Percentiles rank a stretch among this genome's conserved stretches.
These are phyloP conservation scores for Clangula hyemalis DNA, from an alignment of 2,797 vertebrate genomes.

Conservation along the genomic window DNA sequence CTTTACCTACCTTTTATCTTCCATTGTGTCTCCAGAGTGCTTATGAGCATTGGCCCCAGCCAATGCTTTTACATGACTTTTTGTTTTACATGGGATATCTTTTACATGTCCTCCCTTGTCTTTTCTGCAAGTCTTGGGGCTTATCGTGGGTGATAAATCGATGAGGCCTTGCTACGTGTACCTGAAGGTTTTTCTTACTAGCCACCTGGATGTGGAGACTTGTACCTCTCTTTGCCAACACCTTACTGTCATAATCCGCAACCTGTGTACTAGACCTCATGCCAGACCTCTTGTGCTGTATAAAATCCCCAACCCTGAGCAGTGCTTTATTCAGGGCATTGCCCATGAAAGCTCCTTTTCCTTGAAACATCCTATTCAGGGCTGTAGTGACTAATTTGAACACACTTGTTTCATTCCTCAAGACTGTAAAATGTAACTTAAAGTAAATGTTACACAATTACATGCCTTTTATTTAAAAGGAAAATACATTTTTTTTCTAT, in stretches of 20 bases:
- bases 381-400: not conserved
- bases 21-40: not conserved
- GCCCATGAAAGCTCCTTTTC: not conserved
- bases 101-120: not conserved
- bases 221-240: not conserved
- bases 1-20: not conserved
- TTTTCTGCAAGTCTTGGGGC: not conserved
- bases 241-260: not conserved
- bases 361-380: not conserved
- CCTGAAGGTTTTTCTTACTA: not conserved
- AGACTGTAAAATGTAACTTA: not conserved
- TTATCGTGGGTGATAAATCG: not conserved
- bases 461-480: not conserved
- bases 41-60: not conserved
- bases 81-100: not conserved
- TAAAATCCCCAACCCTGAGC: not conserved
- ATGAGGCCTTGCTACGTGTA: not conserved
- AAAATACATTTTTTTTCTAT: not conserved
- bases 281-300: accelerated
- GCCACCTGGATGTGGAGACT: accelerated
- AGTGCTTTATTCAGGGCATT: not conserved
- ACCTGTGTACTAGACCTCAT: not conserved
- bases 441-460: not conserved
- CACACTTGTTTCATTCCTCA: not conserved
- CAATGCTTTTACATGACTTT: too few relatives aligned